A percentile compares a stretch with the other conserved stretches of the same genome.
Evolutionary conservation across 2,888 invertebrate genomes (phyloP).

Genomic region (Acleris sparsana): DNA sequence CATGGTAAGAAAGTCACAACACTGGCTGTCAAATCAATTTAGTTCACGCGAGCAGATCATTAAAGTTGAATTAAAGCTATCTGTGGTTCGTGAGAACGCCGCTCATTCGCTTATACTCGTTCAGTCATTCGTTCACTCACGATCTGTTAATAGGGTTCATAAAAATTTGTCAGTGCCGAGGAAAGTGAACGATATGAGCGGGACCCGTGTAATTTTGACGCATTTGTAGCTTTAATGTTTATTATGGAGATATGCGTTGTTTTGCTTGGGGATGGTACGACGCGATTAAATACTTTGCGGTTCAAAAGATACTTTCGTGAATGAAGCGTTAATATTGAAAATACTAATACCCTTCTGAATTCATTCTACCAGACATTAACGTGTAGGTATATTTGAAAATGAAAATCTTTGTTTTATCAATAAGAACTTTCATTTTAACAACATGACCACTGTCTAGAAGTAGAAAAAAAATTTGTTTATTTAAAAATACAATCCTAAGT

Average conservation of each 20-base stretch:
- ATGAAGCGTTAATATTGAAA: no score
- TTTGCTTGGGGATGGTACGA: no score
- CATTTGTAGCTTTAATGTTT: constrained; percentile 24
- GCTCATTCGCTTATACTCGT: constrained; percentile 55
- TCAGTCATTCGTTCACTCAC: constrained; percentile 58
- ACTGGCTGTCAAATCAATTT: constrained; percentile 77
- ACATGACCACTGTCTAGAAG: no score
- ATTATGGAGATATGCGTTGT: constrained; percentile 6
- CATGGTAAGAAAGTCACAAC: constrained; percentile 63
- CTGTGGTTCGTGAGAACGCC: constrained; percentile 75
- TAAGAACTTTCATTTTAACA: no score
- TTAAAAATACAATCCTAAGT: no score
- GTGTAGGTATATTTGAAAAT: no score
- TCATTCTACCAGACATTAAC: no score
- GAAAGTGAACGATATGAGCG: constrained; percentile 41
- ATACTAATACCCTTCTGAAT: no score
- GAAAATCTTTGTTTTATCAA: not conserved
- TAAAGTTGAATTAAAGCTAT: constrained; percentile 78
- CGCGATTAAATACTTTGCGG: no score
- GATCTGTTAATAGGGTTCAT: constrained; percentile 53
- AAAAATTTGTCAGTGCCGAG: constrained; percentile 39
- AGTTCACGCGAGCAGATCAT: constrained; percentile 80
- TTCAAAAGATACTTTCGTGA: no score
- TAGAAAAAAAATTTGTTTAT: no score
- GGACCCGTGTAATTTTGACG: constrained; percentile 30